phyloP scores from a whole-genome alignment of 2,797 vertebrate genomes.

The Galago senegalensis region DNA sequence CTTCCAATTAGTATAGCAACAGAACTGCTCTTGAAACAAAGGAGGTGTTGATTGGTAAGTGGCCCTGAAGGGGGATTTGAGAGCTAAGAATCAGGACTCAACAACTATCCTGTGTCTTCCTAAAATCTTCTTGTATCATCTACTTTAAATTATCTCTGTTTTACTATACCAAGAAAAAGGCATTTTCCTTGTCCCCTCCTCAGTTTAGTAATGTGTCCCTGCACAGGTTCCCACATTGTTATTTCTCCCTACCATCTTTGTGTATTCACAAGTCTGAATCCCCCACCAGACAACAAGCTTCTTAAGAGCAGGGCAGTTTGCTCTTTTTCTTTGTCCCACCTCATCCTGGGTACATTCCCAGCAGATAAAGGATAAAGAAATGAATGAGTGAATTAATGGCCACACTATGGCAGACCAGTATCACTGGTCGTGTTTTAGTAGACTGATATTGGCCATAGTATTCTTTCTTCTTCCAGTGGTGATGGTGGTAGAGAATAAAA shows the following conservation, averaged over 20 bases:
- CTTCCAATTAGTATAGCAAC: neutral
- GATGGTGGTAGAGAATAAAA: neutral
- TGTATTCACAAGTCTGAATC: neutral
- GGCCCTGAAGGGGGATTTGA: neutral
- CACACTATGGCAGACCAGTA: neutral
- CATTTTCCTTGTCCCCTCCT: rapidly evolving
- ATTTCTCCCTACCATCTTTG: neutral
- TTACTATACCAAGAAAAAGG: neutral
- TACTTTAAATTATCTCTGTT: neutral
- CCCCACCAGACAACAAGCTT: neutral
- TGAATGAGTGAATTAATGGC: neutral
- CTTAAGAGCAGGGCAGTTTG: neutral
- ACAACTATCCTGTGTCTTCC: neutral
- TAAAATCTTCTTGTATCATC: neutral
- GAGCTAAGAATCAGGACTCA: neutral
- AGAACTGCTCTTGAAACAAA: neutral
- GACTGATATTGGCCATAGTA: neutral
- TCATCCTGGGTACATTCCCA: neutral
- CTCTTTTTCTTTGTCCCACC: neutral
- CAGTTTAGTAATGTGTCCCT: neutral
- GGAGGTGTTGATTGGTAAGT: neutral
- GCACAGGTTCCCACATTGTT: neutral
- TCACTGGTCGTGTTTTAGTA: neutral
- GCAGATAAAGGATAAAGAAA: neutral
- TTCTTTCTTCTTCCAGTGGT: neutral